Evolutionary conservation across 2,113 vertebrate genomes (phyloP).

Genomic region (Paraplagusia blochii): DNA sequence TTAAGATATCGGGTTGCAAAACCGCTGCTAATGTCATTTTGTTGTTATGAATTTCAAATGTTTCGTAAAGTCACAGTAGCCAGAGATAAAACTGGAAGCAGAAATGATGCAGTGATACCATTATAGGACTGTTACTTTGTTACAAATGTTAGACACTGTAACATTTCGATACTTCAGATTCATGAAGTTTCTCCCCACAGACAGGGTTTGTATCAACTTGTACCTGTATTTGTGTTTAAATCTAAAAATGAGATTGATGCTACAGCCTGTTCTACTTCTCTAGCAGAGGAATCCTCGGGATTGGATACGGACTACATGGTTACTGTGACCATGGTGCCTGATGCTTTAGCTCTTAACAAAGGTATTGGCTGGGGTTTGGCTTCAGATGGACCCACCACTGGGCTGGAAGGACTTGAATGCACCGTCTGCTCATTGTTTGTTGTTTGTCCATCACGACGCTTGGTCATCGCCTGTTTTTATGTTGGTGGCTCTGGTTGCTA

Average conservation of each 20-base stretch:
- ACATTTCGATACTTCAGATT: background rate
- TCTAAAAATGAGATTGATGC: constrained; percentile 44
- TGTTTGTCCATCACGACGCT: constrained; percentile 11
- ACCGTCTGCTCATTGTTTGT: constrained; percentile 26
- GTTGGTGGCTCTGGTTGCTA: constrained; percentile 18
- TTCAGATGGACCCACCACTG: constrained; percentile 28
- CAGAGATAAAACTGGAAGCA: too few species aligned
- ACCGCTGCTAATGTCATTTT: constrained; percentile 16
- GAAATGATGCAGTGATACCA: too few species aligned
- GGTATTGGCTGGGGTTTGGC: constrained; percentile 74
- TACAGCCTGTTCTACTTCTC: constrained; percentile 62
- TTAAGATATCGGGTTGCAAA: constrained; percentile 1
- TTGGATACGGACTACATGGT: constrained; percentile 78
- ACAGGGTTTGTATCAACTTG: background rate
- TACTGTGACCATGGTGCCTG: constrained; percentile 69
- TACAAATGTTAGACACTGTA: background rate
- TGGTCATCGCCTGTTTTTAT: constrained; percentile 31
- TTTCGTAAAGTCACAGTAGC: background rate
- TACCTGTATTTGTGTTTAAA: background rate
- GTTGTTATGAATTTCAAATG: background rate
- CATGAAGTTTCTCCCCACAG: background rate
- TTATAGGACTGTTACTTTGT: background rate
- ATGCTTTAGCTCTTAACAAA: constrained; percentile 76
- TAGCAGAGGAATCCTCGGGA: constrained; percentile 83
- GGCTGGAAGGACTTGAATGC: constrained; percentile 25